A percentile compares a stretch with the other conserved stretches of the same genome.
Conservation (phyloP, 2,797 vertebrate genomes). For the Megalops cyprinoides region DNA sequence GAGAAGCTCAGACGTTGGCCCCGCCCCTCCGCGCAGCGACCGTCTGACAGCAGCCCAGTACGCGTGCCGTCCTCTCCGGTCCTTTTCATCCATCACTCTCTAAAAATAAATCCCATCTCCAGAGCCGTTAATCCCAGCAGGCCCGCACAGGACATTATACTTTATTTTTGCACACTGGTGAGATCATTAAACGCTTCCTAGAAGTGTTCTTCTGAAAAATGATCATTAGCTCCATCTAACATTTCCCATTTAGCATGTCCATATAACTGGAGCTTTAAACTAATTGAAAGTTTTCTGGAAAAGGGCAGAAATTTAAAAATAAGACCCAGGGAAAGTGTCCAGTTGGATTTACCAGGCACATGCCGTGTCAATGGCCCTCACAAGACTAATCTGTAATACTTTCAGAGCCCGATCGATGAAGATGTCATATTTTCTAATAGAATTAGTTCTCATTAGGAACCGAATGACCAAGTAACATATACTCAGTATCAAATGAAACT, state of each 20-base stretch:
- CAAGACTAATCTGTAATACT: not conserved
- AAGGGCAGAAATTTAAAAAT: no score
- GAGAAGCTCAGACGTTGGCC: not conserved
- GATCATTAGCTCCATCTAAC: no score
- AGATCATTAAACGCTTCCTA: constrained; percentile 2
- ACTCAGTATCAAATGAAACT: no score
- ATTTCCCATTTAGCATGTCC: no score
- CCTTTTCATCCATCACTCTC: not conserved
- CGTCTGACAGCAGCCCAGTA: not conserved
- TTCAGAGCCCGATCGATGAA: no score
- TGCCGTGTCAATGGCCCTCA: not conserved
- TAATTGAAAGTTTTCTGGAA: no score
- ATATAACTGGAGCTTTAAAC: no score
- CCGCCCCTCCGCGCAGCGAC: not conserved
- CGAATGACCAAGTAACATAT: no score
- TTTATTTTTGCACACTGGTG: not conserved
- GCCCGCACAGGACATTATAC: not conserved
- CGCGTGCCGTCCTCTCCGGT: not conserved
- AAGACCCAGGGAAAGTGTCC: no score
- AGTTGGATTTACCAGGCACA: not conserved
- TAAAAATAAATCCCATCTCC: constrained; percentile 10
- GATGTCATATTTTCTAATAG: no score
- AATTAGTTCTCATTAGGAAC: no score
- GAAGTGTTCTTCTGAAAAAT: not conserved
- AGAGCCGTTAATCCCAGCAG: not conserved